Percentiles rank a stretch among this genome's conserved stretches.
These are phyloP conservation scores for Picathartes gymnocephalus DNA, from an alignment of 2,113 vertebrate genomes.

Conservation along the genomic window DNA sequence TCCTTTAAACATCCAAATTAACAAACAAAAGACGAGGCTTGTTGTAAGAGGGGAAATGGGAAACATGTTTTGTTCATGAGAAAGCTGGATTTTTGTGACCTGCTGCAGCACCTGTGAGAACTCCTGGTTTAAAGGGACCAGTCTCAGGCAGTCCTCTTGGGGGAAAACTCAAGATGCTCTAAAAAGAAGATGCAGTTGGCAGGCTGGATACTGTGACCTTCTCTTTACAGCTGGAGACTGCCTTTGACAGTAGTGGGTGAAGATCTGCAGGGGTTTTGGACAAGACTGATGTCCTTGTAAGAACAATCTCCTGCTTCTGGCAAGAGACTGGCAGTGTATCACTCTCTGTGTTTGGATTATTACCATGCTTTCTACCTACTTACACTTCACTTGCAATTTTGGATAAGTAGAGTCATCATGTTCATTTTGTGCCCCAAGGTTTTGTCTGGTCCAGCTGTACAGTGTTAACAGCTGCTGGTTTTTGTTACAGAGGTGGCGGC, in stretches of 20 bases:
- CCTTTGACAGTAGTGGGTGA: background rate
- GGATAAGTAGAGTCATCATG: slow-evolving; percentile 16
- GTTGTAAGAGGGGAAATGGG: background rate
- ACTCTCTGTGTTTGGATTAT: background rate
- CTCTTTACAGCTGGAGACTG: background rate
- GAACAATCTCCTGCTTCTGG: background rate
- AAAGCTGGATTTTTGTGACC: background rate
- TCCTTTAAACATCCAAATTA: background rate
- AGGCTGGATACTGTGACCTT: background rate
- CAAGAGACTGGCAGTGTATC: background rate
- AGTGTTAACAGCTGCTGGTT: background rate
- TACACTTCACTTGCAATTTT: slow-evolving; percentile 29
- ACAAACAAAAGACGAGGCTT: background rate
- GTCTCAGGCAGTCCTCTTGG: background rate
- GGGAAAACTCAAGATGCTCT: background rate
- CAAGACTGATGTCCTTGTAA: background rate
- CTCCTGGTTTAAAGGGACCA: background rate
- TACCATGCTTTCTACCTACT: slow-evolving; percentile 38
- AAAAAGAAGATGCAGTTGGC: background rate
- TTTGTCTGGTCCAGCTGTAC: slow-evolving; percentile 9
- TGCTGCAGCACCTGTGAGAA: background rate
- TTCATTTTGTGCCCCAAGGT: background rate
- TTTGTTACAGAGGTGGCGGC: background rate
- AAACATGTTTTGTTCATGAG: background rate
- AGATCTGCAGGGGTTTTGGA: slow-evolving; percentile 1